Conservation (phyloP, 2,113 vertebrate species). For the Empidonax alnorum region DNA sequence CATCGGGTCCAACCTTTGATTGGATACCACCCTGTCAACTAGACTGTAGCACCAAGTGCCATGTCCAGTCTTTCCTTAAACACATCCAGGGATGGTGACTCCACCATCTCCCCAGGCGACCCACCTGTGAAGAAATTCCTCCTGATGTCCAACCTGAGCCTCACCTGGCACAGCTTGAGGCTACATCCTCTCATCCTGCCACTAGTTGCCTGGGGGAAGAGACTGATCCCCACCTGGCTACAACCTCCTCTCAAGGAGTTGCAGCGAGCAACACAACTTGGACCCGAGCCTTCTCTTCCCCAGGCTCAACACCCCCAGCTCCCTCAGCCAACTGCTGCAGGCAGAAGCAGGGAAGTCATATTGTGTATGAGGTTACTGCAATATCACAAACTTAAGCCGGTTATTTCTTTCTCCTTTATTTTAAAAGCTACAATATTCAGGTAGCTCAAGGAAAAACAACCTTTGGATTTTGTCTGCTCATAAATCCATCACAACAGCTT, state of each 20-base stretch:
- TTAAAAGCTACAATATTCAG: constrained; percentile 56
- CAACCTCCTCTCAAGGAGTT: neutral
- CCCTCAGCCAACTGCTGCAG: neutral
- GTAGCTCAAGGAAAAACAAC: constrained; percentile 55
- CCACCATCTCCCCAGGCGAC: neutral
- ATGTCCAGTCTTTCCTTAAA: neutral
- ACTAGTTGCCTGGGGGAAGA: neutral
- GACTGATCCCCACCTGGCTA: too few species aligned
- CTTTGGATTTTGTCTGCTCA: constrained; percentile 50
- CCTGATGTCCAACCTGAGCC: neutral
- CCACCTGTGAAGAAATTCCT: neutral
- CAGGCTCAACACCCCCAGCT: neutral
- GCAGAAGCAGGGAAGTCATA: neutral
- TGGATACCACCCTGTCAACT: neutral
- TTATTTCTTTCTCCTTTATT: constrained; percentile 25
- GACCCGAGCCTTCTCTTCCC: neutral
- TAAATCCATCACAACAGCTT: constrained; percentile 54
- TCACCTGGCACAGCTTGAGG: neutral
- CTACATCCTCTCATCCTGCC: neutral
- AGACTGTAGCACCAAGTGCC: neutral
- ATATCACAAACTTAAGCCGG: constrained; percentile 8
- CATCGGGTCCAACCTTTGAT: neutral
- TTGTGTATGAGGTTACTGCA: neutral
- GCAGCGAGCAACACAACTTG: neutral
- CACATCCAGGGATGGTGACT: neutral